These are phyloP conservation scores for Leptopilina boulardi DNA, from an alignment of 1,140 invertebrate species.

Conservation along the genomic window DNA sequence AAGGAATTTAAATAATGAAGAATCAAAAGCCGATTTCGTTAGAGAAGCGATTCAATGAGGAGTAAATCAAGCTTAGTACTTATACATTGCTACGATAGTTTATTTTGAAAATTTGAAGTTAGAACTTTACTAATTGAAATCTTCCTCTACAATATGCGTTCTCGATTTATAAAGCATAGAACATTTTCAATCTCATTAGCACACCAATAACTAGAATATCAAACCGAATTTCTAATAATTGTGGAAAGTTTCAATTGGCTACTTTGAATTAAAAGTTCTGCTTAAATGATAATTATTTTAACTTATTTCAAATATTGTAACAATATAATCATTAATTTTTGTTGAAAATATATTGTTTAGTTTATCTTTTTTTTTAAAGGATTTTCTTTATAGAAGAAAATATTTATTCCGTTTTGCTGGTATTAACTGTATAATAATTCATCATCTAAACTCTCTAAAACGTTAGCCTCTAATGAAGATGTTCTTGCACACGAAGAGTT, in stretches of 20 bases:
- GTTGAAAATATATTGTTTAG: background rate
- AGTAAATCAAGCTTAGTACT: background rate
- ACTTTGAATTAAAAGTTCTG: background rate
- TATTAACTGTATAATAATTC: background rate
- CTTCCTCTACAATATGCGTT: slow-evolving; percentile 22
- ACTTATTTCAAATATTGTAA: background rate
- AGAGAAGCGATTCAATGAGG: background rate
- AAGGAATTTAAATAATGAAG: background rate
- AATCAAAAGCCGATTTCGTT: slow-evolving; percentile 8
- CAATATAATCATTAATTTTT: background rate
- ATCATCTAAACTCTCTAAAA: background rate
- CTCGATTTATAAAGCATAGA: background rate
- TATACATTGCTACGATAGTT: background rate
- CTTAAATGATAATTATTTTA: background rate
- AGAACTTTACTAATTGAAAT: slow-evolving; percentile 25
- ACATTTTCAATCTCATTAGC: background rate
- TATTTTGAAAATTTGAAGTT: slow-evolving; percentile 7
- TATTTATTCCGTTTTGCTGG: background rate
- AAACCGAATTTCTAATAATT: background rate
- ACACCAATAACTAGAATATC: background rate
- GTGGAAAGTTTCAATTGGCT: background rate
- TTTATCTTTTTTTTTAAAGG: background rate
- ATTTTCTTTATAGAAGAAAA: background rate
- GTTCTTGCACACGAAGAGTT: slow-evolving; percentile 22
- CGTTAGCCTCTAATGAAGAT: slow-evolving; percentile 8